Percentiles rank a stretch among this genome's conserved stretches.
Evolutionary conservation across 1,140 invertebrate genomes (phyloP).

Genomic region (Drosophila baimaii): DNA sequence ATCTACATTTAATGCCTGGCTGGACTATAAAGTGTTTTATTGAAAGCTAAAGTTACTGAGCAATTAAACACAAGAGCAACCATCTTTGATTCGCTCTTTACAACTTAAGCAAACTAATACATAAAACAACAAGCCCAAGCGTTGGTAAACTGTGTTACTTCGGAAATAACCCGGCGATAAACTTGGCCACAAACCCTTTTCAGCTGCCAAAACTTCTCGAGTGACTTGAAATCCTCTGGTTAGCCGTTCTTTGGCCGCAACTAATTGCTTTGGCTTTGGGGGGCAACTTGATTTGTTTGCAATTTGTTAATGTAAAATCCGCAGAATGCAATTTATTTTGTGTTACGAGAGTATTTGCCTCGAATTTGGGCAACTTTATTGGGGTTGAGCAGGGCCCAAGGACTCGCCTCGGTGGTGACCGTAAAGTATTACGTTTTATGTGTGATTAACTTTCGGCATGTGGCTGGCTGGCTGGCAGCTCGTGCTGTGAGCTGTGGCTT

Average conservation of each 20-base stretch:
- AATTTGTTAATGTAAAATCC: conserved; percentile 55
- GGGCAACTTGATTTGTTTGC: conserved; percentile 42
- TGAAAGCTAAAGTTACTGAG: not conserved
- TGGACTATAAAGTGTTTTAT: not conserved
- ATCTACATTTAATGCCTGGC: not conserved
- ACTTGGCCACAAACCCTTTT: not conserved
- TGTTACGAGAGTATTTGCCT: conserved; percentile 12
- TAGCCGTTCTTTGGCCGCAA: conserved; percentile 40
- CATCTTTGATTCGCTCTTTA: conserved; percentile 1
- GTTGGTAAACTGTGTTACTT: conserved; percentile 2
- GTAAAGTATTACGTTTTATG: conserved; percentile 50
- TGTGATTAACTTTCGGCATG: conserved; percentile 51
- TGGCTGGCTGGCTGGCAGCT: conserved; percentile 9
- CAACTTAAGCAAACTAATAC: not conserved
- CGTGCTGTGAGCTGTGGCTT: conserved; percentile 61
- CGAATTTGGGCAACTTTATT: conserved; percentile 25
- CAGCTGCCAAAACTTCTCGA: conserved; percentile 23
- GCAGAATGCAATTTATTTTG: conserved; percentile 46
- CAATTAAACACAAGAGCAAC: not conserved
- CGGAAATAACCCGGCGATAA: conserved; percentile 7
- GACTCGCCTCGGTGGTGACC: conserved; percentile 3
- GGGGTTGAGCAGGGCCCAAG: conserved; percentile 3
- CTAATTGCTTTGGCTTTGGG: conserved; percentile 49
- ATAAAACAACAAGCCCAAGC: conserved; percentile 12
- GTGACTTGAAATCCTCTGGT: conserved; percentile 26